These are phyloP conservation scores for Lamellibrachia luymesi DNA, from an alignment of 1,140 invertebrate species.

Conservation along the genomic window DNA sequence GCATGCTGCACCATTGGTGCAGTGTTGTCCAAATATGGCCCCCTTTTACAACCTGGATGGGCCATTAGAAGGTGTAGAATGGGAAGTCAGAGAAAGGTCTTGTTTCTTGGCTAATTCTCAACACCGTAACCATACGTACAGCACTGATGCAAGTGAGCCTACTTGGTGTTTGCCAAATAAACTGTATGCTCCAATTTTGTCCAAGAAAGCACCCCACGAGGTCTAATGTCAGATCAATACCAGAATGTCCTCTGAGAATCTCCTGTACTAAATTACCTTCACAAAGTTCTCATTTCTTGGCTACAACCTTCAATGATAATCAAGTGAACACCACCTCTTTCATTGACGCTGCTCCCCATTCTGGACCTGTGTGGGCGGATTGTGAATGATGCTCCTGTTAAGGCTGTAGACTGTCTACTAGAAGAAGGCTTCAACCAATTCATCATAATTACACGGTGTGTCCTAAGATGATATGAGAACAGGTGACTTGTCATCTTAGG, in stretches of 20 bases:
- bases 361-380: background rate
- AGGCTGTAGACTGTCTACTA: background rate
- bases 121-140: background rate
- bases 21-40: too few relatives aligned
- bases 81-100: background rate
- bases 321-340: too few relatives aligned
- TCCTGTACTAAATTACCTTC: background rate
- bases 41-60: too few relatives aligned
- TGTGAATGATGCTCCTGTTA: background rate
- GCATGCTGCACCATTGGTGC: too few relatives aligned
- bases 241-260: background rate
- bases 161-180: background rate
- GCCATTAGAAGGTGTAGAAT: background rate
- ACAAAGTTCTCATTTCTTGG: background rate
- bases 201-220: background rate
- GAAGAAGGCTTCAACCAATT: background rate
- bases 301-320: background rate
- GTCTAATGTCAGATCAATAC: background rate
- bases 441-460: background rate
- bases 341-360: background rate
- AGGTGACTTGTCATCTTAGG: too few relatives aligned
- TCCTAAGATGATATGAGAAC: too few relatives aligned
- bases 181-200: background rate
- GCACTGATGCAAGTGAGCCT: background rate
- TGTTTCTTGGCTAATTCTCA: background rate